These are phyloP conservation scores for Gallinago paraguaiae DNA, from an alignment of 2,113 vertebrate genomes.

Conservation along the genomic window DNA sequence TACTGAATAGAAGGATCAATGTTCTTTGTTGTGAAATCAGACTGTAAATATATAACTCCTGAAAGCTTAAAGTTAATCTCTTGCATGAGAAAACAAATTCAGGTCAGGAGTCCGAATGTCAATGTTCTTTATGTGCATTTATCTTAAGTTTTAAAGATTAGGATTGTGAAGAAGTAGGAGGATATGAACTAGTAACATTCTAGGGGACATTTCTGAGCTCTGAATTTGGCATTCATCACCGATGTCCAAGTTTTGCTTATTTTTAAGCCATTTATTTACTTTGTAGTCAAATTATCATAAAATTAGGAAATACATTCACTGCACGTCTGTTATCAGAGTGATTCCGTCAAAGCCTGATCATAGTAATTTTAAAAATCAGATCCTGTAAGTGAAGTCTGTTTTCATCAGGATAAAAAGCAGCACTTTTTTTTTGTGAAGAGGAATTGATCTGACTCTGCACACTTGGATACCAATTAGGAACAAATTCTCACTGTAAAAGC, in stretches of 20 bases:
- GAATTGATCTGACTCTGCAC: slow-evolving; percentile 19
- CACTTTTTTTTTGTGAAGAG: background rate
- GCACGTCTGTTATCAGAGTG: background rate
- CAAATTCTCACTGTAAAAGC: slow-evolving; percentile 11
- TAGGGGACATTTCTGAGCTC: background rate
- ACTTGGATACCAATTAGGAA: slow-evolving; percentile 35
- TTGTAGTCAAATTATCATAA: background rate
- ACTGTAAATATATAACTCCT: background rate
- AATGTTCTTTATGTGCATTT: background rate
- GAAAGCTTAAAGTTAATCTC: background rate
- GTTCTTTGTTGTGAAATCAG: background rate
- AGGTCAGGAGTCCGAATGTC: background rate
- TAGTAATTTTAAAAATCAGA: slow-evolving; percentile 23
- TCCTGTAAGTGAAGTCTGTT: background rate
- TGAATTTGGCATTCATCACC: background rate
- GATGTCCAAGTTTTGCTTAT: background rate
- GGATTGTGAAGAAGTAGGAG: background rate
- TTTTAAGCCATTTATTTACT: slow-evolving; percentile 7
- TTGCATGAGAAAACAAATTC: background rate
- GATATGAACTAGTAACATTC: background rate
- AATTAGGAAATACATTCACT: background rate
- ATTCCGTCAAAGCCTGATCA: slow-evolving; percentile 13
- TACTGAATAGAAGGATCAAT: background rate
- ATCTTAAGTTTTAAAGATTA: background rate
- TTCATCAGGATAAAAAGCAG: slow-evolving; percentile 15